These are phyloP conservation scores for Meiosimyza decipiens DNA, from an alignment of 2,888 invertebrate species.

Conservation along the genomic window DNA sequence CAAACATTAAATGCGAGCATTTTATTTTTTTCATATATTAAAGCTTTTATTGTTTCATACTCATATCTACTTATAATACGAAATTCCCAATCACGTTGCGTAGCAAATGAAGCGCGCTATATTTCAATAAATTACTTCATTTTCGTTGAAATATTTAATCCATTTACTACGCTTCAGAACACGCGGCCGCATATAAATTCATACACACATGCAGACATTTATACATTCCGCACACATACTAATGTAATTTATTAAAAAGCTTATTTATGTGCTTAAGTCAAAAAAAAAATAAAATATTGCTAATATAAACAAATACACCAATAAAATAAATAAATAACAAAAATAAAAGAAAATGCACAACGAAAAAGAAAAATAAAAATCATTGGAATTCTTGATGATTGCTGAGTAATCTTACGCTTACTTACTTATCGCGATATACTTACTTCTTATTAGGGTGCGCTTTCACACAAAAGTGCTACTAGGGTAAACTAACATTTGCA, in stretches of 20 bases:
- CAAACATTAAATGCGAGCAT: neutral
- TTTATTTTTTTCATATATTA: neutral
- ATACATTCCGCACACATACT: conserved; percentile 33
- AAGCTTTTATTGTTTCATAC: neutral
- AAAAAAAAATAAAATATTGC: conserved; percentile 16
- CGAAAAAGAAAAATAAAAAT: conserved; percentile 4
- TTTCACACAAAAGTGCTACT: too few species aligned
- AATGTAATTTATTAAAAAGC: conserved; percentile 53
- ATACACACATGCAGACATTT: conserved; percentile 16
- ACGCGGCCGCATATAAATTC: neutral
- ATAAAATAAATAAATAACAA: neutral
- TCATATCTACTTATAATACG: neutral
- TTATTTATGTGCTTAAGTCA: conserved; percentile 48
- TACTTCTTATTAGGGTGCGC: too few species aligned
- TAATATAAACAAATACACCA: conserved; percentile 21
- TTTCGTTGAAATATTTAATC: conserved; percentile 9
- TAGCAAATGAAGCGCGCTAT: neutral
- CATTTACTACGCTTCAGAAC: conserved; percentile 5
- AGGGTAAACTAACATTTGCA: too few species aligned
- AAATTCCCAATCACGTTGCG: neutral
- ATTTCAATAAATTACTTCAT: neutral
- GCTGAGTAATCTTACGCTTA: conserved; percentile 42
- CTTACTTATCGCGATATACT: conserved; percentile 15
- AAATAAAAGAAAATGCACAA: neutral
- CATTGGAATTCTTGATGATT: conserved; percentile 39